phyloP scores from a whole-genome alignment of 2,797 vertebrate genomes.

The Oophaga sylvatica region DNA sequence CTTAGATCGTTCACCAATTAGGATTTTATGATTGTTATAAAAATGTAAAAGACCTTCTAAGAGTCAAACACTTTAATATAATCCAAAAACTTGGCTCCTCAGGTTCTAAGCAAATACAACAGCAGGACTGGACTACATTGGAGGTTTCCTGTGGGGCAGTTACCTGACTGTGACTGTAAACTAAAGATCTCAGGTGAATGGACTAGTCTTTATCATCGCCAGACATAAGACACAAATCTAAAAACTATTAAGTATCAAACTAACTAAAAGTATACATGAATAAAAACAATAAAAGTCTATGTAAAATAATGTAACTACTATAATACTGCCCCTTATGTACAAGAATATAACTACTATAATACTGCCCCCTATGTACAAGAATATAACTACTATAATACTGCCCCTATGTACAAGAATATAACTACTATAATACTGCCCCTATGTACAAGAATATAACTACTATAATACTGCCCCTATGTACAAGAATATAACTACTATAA shows the following conservation, averaged over 20 bases:
- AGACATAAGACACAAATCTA: too few species aligned
- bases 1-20: conserved; percentile 26
- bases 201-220: too few species aligned
- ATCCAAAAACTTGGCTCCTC: background rate
- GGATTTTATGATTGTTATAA: conserved; percentile 40
- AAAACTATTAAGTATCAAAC: background rate
- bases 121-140: too few species aligned
- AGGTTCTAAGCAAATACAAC: background rate
- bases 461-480: too few species aligned
- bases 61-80: background rate
- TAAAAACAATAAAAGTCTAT: background rate
- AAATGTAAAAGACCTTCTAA: conserved; percentile 16
- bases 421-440: too few species aligned
- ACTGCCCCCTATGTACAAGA: too few species aligned
- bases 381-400: too few species aligned
- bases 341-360: conserved; percentile 3
- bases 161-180: background rate
- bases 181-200: background rate
- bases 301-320: background rate
- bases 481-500: too few species aligned
- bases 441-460: too few species aligned
- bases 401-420: too few species aligned
- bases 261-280: background rate
- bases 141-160: too few species aligned
- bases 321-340: background rate